Conservation (phyloP, 2,113 vertebrate species). For the Cygnus atratus region DNA sequence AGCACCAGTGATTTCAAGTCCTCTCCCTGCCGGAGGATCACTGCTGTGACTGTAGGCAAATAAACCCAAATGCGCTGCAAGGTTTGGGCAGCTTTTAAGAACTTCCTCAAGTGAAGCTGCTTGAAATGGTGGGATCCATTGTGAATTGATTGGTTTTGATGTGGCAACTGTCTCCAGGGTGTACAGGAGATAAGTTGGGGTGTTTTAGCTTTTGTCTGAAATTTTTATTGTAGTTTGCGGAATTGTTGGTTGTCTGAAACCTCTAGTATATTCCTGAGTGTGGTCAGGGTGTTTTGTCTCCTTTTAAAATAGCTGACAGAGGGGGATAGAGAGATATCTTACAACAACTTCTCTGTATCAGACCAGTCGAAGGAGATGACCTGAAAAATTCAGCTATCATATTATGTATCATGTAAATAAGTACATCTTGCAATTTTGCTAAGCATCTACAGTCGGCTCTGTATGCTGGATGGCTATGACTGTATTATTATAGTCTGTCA, state of each 20-base stretch:
- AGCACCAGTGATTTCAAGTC: fast-evolving
- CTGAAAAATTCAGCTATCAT: slow-evolving; percentile 12
- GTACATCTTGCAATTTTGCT: slow-evolving; percentile 28
- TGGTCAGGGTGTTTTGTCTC: neutral
- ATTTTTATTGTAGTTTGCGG: neutral
- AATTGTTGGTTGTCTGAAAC: neutral
- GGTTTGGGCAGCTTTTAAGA: neutral
- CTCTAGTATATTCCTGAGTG: neutral
- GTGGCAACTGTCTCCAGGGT: neutral
- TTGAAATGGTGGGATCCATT: neutral
- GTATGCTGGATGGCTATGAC: neutral
- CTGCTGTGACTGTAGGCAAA: neutral
- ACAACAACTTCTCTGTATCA: neutral
- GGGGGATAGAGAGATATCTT: neutral
- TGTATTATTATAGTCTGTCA: slow-evolving; percentile 52
- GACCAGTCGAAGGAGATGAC: neutral
- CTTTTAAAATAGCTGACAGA: neutral
- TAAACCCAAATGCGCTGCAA: neutral
- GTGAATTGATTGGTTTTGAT: neutral
- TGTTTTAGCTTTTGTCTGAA: neutral
- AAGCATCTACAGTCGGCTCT: neutral
- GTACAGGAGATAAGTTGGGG: neutral
- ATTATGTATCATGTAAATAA: slow-evolving; percentile 1
- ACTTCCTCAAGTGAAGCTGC: neutral
- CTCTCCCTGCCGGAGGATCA: fast-evolving